A percentile compares a stretch with the other conserved stretches of the same genome.
Evolutionary conservation across 2,888 invertebrate genomes (phyloP).

Genomic region (Cephus rjabovi): DNA sequence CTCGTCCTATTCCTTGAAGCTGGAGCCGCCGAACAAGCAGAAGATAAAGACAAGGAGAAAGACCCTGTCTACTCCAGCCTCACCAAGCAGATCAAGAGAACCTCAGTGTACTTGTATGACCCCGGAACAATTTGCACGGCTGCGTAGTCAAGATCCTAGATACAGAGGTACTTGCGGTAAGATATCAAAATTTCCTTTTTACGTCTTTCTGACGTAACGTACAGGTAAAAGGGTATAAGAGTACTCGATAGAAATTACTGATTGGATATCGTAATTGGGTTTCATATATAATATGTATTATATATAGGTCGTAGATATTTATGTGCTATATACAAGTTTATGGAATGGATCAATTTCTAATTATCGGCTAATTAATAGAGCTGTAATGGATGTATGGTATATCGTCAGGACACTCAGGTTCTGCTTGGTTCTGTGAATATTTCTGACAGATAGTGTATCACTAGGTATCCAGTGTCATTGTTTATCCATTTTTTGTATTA

Average conservation of each 20-base stretch:
- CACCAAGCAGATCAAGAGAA: slow-evolving; percentile 88
- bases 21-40: slow-evolving; percentile 88
- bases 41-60: slow-evolving; percentile 90
- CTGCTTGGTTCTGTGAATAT: not conserved
- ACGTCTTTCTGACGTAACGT: not conserved
- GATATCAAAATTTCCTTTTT: slow-evolving; percentile 1
- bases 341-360: not conserved
- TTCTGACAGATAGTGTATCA: not conserved
- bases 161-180: slow-evolving; percentile 71
- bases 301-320: not conserved
- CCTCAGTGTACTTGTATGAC: slow-evolving; percentile 97
- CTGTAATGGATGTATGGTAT: not conserved
- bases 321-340: not conserved
- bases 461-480: not conserved
- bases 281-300: not conserved
- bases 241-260: not conserved
- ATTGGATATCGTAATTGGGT: not conserved
- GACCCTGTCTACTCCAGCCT: slow-evolving; percentile 93
- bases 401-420: not conserved
- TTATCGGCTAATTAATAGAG: not conserved
- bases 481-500: not conserved
- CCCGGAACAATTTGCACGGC: slow-evolving; percentile 88
- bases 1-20: slow-evolving; percentile 94
- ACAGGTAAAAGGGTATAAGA: not conserved
- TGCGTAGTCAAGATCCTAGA: slow-evolving; percentile 86